A percentile compares a stretch with the other conserved stretches of the same genome.
These are phyloP conservation scores for Hemibagrus guttatus DNA, from an alignment of 2,797 vertebrate genomes.

Conservation along the genomic window DNA sequence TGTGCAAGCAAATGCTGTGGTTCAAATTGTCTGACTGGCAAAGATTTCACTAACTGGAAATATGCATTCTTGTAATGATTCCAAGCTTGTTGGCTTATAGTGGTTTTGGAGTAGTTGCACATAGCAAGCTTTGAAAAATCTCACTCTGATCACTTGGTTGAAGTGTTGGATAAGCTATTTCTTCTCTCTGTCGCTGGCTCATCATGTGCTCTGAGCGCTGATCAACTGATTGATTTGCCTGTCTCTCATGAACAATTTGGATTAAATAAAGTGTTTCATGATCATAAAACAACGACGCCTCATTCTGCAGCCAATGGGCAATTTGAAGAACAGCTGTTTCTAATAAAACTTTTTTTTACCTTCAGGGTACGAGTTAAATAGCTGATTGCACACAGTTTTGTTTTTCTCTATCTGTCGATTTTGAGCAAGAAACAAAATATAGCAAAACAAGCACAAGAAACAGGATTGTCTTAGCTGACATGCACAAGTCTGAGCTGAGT, in stretches of 20 bases:
- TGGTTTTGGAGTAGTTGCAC: slow-evolving; percentile 61
- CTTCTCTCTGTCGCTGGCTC: neutral
- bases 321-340: slow-evolving; percentile 33
- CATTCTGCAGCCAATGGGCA: slow-evolving; percentile 19
- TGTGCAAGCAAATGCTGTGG: slow-evolving; percentile 33
- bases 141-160: slow-evolving; percentile 19
- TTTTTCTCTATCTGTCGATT: neutral
- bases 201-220: neutral
- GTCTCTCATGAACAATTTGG: slow-evolving; percentile 21
- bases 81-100: slow-evolving; percentile 70
- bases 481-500: neutral
- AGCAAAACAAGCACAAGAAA: slow-evolving; percentile 21
- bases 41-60: slow-evolving; percentile 42
- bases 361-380: slow-evolving; percentile 8
- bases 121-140: slow-evolving; percentile 30
- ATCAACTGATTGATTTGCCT: slow-evolving; percentile 18
- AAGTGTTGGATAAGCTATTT: neutral
- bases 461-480: slow-evolving; percentile 14
- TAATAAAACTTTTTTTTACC: slow-evolving; percentile 1
- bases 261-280: slow-evolving; percentile 22
- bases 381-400: slow-evolving; percentile 24
- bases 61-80: slow-evolving; percentile 74
- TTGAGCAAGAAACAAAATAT: neutral
- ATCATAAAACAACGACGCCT: slow-evolving; percentile 32
- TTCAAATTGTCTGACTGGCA: slow-evolving; percentile 35